Percentiles rank a stretch among this genome's conserved stretches.
Conservation (phyloP, 1,140 invertebrate species). For the Pseudoatta argentina region DNA sequence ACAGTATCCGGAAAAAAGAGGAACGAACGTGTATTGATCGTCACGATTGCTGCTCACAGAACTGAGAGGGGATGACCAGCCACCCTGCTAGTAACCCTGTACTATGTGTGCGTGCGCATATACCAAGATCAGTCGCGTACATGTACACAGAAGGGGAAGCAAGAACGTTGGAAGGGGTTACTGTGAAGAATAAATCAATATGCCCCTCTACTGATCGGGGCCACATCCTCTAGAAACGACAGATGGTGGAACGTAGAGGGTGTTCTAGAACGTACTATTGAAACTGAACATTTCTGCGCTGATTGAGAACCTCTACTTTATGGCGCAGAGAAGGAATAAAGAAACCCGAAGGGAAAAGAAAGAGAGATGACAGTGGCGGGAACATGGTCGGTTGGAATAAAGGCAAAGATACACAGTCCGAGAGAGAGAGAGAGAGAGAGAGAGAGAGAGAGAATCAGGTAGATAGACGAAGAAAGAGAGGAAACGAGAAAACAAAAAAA, state of each 20-base stretch:
- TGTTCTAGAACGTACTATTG: background rate
- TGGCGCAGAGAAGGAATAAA: conserved; percentile 24
- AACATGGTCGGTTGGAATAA: conserved; percentile 37
- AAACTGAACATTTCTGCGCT: conserved; percentile 37
- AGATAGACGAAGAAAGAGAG: conserved; percentile 60
- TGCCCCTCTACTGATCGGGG: conserved; percentile 72
- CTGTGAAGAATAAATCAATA: conserved; percentile 76
- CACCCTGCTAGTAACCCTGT: conserved; percentile 41
- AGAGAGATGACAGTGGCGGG: conserved; percentile 30
- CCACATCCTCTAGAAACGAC: conserved; percentile 70
- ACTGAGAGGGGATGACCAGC: conserved; percentile 47
- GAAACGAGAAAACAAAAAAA: background rate
- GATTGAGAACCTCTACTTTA: conserved; percentile 70
- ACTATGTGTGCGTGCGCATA: conserved; percentile 19
- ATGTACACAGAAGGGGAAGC: conserved; percentile 24
- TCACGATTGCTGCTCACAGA: conserved; percentile 46
- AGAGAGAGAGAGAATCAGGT: conserved; percentile 55
- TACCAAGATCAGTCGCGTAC: background rate
- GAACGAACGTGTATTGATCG: conserved; percentile 73
- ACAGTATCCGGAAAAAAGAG: conserved; percentile 62
- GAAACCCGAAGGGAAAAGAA: conserved; percentile 38
- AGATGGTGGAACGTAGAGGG: conserved; percentile 68
- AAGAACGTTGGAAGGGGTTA: conserved; percentile 67
- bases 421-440: conserved; percentile 48
- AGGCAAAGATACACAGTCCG: conserved; percentile 49